Evolutionary conservation across 1,140 invertebrate species (phyloP).

Genomic region (Drosophila auraria): DNA sequence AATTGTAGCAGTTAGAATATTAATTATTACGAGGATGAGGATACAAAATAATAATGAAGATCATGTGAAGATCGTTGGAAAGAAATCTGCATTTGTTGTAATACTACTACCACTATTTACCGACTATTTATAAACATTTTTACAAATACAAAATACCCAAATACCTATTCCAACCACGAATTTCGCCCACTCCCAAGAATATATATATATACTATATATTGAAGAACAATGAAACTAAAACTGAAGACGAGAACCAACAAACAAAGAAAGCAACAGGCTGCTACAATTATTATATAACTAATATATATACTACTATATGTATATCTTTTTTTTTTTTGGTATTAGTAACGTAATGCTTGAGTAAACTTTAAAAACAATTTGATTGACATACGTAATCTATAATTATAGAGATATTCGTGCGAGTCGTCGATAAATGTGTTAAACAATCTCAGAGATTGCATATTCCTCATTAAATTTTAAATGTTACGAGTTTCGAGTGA

Average conservation of each 20-base stretch:
- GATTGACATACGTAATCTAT: conserved; percentile 49
- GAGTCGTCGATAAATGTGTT: conserved; percentile 51
- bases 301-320: conserved; percentile 13
- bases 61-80: conserved; percentile 8
- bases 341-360: conserved; percentile 19
- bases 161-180: conserved; percentile 54
- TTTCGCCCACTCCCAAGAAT: conserved; percentile 53
- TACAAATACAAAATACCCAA: conserved; percentile 30
- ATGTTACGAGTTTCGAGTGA: conserved; percentile 22
- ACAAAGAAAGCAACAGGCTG: conserved; percentile 39
- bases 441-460: conserved; percentile 74
- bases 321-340: conserved; percentile 15
- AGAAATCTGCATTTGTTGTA: conserved; percentile 58
- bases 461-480: conserved; percentile 51
- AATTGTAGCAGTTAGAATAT: conserved; percentile 33
- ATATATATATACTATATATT: conserved; percentile 5
- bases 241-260: conserved; percentile 14
- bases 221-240: conserved; percentile 29
- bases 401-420: conserved; percentile 21
- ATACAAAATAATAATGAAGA: not conserved
- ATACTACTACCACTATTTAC: conserved; percentile 19
- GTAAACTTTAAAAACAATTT: conserved; percentile 30
- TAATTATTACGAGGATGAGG: conserved; percentile 8
- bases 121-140: conserved; percentile 54
- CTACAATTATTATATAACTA: conserved; percentile 34